A percentile compares a stretch with the other conserved stretches of the same genome.
Conservation (phyloP, 2,888 invertebrate genomes). For the Carcina quercana region DNA sequence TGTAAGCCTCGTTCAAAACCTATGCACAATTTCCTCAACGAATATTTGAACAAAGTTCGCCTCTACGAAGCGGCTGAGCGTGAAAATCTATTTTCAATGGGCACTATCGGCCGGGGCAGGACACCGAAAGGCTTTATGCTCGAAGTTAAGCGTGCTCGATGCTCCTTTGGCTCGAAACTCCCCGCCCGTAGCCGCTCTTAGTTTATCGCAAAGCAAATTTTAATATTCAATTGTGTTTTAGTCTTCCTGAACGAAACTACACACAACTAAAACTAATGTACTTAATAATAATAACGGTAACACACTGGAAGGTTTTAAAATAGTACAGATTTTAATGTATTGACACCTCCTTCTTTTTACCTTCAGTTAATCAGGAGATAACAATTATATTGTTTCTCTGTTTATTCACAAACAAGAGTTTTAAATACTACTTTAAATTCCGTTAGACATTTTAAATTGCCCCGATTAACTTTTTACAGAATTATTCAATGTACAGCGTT, state of each 20-base stretch:
- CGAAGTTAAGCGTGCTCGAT: slow-evolving; percentile 58
- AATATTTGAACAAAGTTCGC: slow-evolving; percentile 61
- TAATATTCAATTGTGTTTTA: slow-evolving; percentile 69
- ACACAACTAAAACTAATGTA: not conserved
- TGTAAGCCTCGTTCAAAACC: slow-evolving; percentile 19
- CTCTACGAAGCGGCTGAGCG: slow-evolving; percentile 53
- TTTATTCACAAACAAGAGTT: too few species aligned
- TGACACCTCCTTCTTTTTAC: too few species aligned
- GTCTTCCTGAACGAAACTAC: not conserved
- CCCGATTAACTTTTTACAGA: too few species aligned
- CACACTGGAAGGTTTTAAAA: too few species aligned
- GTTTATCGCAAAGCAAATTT: slow-evolving; percentile 67
- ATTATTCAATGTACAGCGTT: too few species aligned
- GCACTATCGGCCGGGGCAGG: slow-evolving; percentile 65
- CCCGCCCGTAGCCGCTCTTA: slow-evolving; percentile 49
- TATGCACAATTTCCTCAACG: slow-evolving; percentile 23
- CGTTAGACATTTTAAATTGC: too few species aligned
- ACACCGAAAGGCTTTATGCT: slow-evolving; percentile 62
- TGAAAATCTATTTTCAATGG: slow-evolving; percentile 74
- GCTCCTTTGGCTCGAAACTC: slow-evolving; percentile 49
- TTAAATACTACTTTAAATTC: too few species aligned
- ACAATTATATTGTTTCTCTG: too few species aligned
- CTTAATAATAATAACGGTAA: too few species aligned
- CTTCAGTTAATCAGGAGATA: too few species aligned
- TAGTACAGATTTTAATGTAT: too few species aligned